These are phyloP conservation scores for Silurus asotus DNA, from an alignment of 2,113 vertebrate species.

Conservation along the genomic window DNA sequence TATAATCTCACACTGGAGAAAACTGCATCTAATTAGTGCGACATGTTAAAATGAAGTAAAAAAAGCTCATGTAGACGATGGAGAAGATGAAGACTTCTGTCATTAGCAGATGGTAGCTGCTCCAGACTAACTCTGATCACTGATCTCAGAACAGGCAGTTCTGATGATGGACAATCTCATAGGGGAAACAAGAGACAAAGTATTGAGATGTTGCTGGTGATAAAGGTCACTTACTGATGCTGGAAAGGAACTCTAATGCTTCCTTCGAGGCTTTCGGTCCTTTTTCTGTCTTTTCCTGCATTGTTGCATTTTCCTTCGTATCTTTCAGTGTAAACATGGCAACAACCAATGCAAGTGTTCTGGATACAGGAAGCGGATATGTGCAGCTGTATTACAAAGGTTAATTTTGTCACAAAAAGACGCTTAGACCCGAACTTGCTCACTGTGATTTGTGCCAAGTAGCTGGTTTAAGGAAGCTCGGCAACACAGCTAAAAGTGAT, in stretches of 20 bases:
- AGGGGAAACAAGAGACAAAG: background rate
- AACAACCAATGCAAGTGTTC: background rate
- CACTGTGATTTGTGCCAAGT: background rate
- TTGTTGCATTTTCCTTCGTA: conserved; percentile 53
- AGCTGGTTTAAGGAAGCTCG: too few species aligned
- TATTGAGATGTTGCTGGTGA: background rate
- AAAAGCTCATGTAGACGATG: background rate
- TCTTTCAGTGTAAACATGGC: background rate
- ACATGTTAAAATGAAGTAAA: background rate
- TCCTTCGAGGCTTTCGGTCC: conserved; percentile 58
- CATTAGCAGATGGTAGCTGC: conserved; percentile 39
- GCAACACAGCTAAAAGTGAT: too few species aligned
- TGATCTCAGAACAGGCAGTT: background rate
- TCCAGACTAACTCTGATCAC: background rate
- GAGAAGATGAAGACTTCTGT: background rate
- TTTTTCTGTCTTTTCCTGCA: background rate
- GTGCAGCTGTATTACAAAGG: background rate
- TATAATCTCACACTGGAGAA: background rate
- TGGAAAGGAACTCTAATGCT: conserved; percentile 68
- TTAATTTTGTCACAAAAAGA: background rate
- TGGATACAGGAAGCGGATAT: background rate
- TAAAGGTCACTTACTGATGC: conserved; percentile 65
- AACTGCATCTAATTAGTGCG: background rate
- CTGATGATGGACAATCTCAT: background rate
- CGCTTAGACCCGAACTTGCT: background rate